Evolutionary conservation across 53 echinoderm and acorn worm genomes (phyloP).

Genomic region (Henricia sp.): DNA sequence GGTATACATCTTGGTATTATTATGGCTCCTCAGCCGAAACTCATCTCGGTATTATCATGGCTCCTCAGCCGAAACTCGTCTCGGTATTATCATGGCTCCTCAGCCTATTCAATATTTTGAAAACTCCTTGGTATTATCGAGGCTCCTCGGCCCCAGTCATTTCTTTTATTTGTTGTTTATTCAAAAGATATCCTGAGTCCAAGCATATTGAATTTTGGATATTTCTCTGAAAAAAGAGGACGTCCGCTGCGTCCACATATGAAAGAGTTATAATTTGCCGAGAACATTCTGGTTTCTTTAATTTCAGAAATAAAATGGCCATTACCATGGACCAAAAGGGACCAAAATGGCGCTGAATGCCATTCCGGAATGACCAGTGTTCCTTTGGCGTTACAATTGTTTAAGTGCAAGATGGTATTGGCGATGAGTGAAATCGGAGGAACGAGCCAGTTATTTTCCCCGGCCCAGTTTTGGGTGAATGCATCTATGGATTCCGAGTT

Average conservation of each 20-base stretch:
- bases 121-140: background rate
- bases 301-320: background rate
- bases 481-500: slow-evolving; percentile 7
- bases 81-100: slow-evolving; percentile 1
- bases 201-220: background rate
- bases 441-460: slow-evolving; percentile 42
- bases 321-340: background rate
- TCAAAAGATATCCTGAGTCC: background rate
- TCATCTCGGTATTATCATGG: background rate
- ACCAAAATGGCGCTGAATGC: slow-evolving; percentile 37
- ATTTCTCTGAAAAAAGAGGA: background rate
- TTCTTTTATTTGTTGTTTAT: background rate
- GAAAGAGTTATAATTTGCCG: background rate
- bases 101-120: background rate
- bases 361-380: slow-evolving; percentile 24
- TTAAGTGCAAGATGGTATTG: slow-evolving; percentile 12
- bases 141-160: background rate
- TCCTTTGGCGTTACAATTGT: background rate
- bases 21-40: background rate
- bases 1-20: background rate
- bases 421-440: slow-evolving; percentile 10
- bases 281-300: background rate
- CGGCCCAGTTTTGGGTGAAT: slow-evolving; percentile 12
- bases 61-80: background rate
- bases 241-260: background rate